These are phyloP conservation scores for Syngnathus floridae DNA, from an alignment of 2,113 vertebrate species.

Conservation along the genomic window DNA sequence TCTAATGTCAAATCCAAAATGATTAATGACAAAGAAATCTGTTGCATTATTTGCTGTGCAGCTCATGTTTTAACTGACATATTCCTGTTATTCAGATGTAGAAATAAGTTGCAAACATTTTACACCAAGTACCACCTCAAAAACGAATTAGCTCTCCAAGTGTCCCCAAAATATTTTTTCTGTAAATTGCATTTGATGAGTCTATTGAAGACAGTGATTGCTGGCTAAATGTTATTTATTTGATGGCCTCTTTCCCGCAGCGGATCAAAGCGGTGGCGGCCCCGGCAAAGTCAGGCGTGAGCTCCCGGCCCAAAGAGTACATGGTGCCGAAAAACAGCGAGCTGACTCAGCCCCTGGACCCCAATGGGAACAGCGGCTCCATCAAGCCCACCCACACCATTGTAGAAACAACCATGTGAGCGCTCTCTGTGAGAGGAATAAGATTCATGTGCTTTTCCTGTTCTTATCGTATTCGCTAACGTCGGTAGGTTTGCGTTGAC, in stretches of 20 bases:
- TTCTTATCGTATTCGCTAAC: slow-evolving; percentile 80
- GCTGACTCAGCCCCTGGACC: slow-evolving; percentile 69
- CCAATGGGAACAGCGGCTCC: slow-evolving; percentile 77
- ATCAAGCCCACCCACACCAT: slow-evolving; percentile 89
- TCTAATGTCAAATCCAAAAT: no score
- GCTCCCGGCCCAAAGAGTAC: slow-evolving; percentile 73
- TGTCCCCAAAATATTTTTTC: no score
- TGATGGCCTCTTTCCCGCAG: slow-evolving; percentile 57
- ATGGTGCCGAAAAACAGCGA: slow-evolving; percentile 64
- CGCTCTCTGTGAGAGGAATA: slow-evolving; percentile 79
- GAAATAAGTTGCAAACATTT: no score
- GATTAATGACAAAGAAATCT: no score
- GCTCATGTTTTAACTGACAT: no score
- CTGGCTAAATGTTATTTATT: no score
- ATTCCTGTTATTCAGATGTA: no score
- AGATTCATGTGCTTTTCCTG: slow-evolving; percentile 74
- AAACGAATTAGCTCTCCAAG: no score
- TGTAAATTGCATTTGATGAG: no score
- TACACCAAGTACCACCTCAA: no score
- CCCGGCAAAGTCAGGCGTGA: slow-evolving; percentile 78
- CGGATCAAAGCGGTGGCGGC: slow-evolving; percentile 89
- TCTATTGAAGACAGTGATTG: no score
- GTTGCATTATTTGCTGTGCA: no score
- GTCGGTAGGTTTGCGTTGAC: slow-evolving; percentile 84
- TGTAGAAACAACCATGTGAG: slow-evolving; percentile 98